Conservation (phyloP, 2,888 invertebrate genomes). For the Gisinianus flammeolus region DNA sequence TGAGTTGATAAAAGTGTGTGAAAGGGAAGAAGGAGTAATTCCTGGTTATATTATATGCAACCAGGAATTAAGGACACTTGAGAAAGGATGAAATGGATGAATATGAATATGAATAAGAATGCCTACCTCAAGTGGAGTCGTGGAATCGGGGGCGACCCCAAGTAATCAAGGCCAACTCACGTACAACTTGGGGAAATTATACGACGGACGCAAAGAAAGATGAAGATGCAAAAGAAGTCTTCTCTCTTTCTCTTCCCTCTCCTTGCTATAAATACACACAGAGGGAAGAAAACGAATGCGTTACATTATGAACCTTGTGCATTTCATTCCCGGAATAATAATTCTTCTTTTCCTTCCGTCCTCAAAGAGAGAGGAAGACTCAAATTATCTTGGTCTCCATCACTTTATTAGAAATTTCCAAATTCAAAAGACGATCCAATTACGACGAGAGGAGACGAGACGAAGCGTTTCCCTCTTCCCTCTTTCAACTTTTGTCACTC, state of each 20-base stretch:
- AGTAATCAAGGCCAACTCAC: constrained; percentile 22
- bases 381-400: not conserved
- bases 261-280: not conserved
- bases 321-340: constrained; percentile 24
- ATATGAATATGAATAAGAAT: too few relatives aligned
- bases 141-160: too few relatives aligned
- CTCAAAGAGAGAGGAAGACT: not conserved
- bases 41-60: too few relatives aligned
- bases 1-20: not conserved
- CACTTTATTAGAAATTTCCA: too few relatives aligned
- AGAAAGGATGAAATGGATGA: not conserved
- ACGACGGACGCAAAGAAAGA: not conserved
- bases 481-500: not conserved
- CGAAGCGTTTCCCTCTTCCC: not conserved
- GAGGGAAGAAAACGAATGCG: not conserved
- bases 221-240: not conserved
- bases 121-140: too few relatives aligned
- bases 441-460: not conserved
- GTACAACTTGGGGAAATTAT: constrained; percentile 2
- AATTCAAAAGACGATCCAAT: not conserved
- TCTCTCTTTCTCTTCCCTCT: not conserved
- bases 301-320: not conserved
- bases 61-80: constrained; percentile 18
- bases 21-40: not conserved
- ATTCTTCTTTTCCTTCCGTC: constrained; percentile 12